Conservation (phyloP, 2,888 invertebrate species). For the Caenorhabditis sp. region DNA sequence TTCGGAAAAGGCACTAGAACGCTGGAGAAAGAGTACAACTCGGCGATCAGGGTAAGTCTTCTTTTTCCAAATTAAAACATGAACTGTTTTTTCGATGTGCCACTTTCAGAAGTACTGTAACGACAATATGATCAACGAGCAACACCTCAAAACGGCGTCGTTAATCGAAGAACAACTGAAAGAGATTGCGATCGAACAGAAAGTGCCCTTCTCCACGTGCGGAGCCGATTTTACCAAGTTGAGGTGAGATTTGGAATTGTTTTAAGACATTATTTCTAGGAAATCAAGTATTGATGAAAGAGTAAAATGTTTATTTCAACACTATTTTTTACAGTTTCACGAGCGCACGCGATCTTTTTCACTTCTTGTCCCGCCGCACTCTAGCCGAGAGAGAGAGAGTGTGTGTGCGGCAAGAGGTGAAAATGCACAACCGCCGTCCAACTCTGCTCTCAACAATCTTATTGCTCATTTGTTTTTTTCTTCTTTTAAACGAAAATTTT, state of each 20-base stretch:
- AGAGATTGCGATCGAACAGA: constrained; percentile 43
- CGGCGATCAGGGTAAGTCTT: constrained; percentile 19
- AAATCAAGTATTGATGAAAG: no score
- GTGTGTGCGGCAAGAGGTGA: no score
- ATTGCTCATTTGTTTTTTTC: neutral
- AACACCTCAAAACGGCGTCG: constrained; percentile 55
- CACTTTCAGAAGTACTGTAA: constrained; percentile 46
- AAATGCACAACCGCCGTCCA: no score
- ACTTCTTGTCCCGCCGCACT: no score
- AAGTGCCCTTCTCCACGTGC: constrained; percentile 44
- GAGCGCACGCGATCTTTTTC: no score
- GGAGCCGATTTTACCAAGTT: constrained; percentile 41
- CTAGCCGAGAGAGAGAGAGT: no score
- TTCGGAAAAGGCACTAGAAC: constrained; percentile 35
- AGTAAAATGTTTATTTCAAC: no score
- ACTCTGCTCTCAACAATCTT: no score
- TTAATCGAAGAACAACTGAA: constrained; percentile 54
- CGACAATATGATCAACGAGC: constrained; percentile 55
- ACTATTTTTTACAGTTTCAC: no score
- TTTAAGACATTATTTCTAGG: neutral
- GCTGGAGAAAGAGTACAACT: constrained; percentile 42
- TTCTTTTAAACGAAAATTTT: neutral
- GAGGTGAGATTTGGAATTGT: constrained; percentile 7
- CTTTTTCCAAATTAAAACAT: neutral
- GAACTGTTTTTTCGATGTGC: neutral